Conservation (phyloP, 2,113 vertebrate genomes). For the Chascanopsetta lugubris region DNA sequence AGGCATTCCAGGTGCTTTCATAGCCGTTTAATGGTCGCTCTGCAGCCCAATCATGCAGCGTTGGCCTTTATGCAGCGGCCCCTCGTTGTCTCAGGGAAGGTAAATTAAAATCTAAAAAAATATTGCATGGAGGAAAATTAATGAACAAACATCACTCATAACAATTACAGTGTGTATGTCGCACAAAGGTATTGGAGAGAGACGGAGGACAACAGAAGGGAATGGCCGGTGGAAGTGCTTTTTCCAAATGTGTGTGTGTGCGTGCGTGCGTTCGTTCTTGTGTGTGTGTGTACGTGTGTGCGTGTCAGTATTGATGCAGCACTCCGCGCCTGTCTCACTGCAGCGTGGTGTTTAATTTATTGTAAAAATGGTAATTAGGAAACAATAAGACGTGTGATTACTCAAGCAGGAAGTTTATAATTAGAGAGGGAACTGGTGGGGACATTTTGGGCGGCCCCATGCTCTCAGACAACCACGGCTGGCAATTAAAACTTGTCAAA, state of each 20-base stretch:
- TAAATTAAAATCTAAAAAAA: constrained; percentile 75
- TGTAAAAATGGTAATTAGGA: constrained; percentile 86
- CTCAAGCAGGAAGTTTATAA: constrained; percentile 85
- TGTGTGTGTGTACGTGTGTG: constrained; percentile 58
- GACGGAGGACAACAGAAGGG: constrained; percentile 1
- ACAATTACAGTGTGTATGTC: constrained; percentile 62
- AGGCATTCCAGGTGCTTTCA: constrained; percentile 53
- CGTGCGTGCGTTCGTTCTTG: too few relatives aligned
- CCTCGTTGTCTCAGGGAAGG: constrained; percentile 62
- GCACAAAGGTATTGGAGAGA: constrained; percentile 37
- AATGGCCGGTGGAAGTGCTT: constrained; percentile 41
- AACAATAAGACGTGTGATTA: constrained; percentile 83
- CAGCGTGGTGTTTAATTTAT: constrained; percentile 82
- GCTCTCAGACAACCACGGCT: constrained; percentile 68
- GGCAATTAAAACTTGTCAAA: constrained; percentile 83
- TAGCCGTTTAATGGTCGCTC: constrained; percentile 61
- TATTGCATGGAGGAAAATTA: constrained; percentile 60
- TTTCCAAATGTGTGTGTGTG: constrained; percentile 56
- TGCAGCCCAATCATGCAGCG: constrained; percentile 48
- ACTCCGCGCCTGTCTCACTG: constrained; percentile 71
- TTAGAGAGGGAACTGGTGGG: constrained; percentile 80
- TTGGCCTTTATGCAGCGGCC: constrained; percentile 48
- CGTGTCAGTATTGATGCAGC: constrained; percentile 74
- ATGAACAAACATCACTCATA: constrained; percentile 68
- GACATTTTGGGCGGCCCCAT: constrained; percentile 75